Conservation (phyloP, 1,140 invertebrate genomes). For the Coptotermes formosanus region DNA sequence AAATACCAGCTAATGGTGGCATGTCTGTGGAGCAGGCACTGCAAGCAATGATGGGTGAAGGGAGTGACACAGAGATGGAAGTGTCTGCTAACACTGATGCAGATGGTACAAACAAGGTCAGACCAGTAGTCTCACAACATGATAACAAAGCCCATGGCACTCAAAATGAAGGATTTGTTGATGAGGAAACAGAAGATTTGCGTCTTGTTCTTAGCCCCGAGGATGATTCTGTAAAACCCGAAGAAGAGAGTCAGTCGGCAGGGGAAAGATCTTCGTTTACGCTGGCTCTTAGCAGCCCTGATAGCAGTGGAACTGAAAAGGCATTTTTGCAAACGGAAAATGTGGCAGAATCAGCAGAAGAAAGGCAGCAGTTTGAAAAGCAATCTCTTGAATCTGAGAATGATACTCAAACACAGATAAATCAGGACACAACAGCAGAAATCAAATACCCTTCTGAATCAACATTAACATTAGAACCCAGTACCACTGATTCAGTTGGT, state of each 20-base stretch:
- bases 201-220: constrained; percentile 25
- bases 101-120: background rate
- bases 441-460: too few relatives aligned
- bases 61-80: constrained; percentile 29
- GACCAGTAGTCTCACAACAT: background rate
- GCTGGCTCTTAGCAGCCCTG: background rate
- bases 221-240: background rate
- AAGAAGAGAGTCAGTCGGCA: background rate
- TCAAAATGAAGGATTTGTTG: background rate
- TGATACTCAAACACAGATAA: too few relatives aligned
- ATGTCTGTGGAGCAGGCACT: constrained; percentile 34
- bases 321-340: background rate
- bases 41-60: constrained; percentile 38
- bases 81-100: background rate
- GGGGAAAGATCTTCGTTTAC: background rate
- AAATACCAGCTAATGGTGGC: background rate
- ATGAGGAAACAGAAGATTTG: constrained; percentile 29
- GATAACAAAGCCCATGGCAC: background rate
- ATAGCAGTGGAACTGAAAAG: background rate
- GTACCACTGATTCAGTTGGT: background rate
- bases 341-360: background rate
- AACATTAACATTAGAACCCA: background rate
- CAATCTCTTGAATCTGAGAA: background rate
- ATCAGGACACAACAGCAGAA: too few relatives aligned
- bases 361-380: background rate